Evolutionary conservation across 1,140 invertebrate genomes (phyloP).

Genomic region (Schlechtendalia chinensis): DNA sequence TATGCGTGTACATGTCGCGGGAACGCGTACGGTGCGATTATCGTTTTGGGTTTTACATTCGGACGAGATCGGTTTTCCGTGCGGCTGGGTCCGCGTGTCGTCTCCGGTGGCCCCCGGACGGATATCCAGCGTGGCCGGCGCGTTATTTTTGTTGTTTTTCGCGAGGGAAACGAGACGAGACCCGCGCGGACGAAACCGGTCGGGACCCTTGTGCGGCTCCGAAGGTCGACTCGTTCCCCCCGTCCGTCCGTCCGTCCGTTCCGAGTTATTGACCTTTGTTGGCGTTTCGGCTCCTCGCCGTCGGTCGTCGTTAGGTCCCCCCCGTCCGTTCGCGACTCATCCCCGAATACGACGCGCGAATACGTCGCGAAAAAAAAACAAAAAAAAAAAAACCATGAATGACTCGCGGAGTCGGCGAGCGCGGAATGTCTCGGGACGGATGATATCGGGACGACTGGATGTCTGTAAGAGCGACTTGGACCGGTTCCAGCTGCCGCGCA

Average conservation of each 20-base stretch:
- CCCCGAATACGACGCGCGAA: not conserved
- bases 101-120: slow-evolving; percentile 34
- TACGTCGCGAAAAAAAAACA: not conserved
- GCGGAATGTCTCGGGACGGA: slow-evolving; percentile 39
- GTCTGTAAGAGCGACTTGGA: slow-evolving; percentile 48
- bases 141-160: not conserved
- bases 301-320: no score
- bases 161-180: slow-evolving; percentile 5
- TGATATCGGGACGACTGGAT: slow-evolving; percentile 40
- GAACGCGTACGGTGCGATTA: no score
- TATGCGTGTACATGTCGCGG: no score
- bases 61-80: no score
- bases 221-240: slow-evolving; percentile 35
- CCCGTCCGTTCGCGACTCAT: slow-evolving; percentile 30
- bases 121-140: no score
- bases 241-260: not conserved
- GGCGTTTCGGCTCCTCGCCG: no score
- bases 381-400: no score
- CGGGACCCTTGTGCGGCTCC: slow-evolving; percentile 30
- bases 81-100: no score
- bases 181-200: no score
- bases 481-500: slow-evolving; percentile 20
- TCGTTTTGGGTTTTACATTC: no score
- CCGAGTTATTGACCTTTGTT: slow-evolving; percentile 41
- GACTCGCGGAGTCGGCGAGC: no score